Base-by-base conservation (phyloP, 2,113 vertebrate genomes). In the Dascyllus trimaculatus region DNA sequence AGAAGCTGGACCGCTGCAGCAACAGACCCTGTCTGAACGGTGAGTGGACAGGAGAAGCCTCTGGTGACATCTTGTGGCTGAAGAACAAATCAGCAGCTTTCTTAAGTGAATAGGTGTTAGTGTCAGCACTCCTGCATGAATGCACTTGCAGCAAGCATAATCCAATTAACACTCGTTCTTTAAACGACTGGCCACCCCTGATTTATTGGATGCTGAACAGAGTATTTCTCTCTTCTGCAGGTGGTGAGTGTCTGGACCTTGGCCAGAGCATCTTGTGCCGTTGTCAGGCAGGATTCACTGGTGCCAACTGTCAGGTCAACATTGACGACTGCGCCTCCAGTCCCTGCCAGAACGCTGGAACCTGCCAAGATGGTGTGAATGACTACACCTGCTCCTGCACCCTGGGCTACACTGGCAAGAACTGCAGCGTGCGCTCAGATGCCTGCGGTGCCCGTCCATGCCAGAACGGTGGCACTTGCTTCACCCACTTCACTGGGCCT, bases 201-300 rank as follows among this genome's bases (percentile, higher is more conserved):
- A 56, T 29, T 45, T 58, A 25, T 54, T 49, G 40, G 35, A 62
- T 56, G 75, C 79, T 91, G 58, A 91, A 19, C 57, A 66, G 52
- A 76, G 38, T 51, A 7, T 68, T 66, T 76, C 32, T 86, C 24
- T 4, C 24, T 93, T 90, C 77, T 96, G 94, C 89, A 99, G 98
- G 97, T 59, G 98, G 97, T 0, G 97, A 97, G 0, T 99, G 98
- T 82, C 95, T 96, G 91, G 99, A 99, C 80, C 97, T 98, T 0
- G 97, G 98, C 52, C 96, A 97, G 81, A 98, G 97, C 62, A 96
- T 97, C 4, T 94, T 98, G 0, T 99, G 98, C 24, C 94, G 96
- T 1, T 99, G 98, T 82, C 95, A 93, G 76, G 94, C 95, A 0
- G 97, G 97, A 66, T 99, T 95, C 72, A 96, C 95, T 0, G 97